Conservation (phyloP, 2,888 invertebrate species). For the Nemotelus pantherinus region DNA sequence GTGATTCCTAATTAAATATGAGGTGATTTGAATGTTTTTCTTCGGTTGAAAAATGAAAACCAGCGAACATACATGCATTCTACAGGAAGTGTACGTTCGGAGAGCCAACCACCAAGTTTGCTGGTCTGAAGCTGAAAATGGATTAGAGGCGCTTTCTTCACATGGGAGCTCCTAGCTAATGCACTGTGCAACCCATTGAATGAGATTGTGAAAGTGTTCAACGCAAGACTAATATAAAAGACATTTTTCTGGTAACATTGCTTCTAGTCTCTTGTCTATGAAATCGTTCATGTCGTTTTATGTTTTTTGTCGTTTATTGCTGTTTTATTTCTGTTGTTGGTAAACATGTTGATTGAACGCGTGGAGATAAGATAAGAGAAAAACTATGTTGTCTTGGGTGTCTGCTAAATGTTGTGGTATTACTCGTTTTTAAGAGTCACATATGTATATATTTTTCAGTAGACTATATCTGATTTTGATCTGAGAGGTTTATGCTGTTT, state of each 20-base stretch:
- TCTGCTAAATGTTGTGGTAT: slow-evolving; percentile 25
- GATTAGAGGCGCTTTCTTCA: slow-evolving; percentile 3
- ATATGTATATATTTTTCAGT: background rate
- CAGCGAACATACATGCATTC: background rate
- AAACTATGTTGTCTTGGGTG: slow-evolving; percentile 11
- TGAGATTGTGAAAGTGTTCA: too few relatives aligned
- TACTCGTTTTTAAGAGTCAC: background rate
- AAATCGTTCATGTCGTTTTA: background rate
- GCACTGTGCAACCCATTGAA: too few relatives aligned
- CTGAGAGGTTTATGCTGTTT: background rate
- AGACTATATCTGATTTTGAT: background rate
- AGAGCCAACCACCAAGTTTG: background rate
- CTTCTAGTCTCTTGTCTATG: background rate
- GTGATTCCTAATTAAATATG: slow-evolving; percentile 14
- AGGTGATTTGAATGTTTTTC: background rate
- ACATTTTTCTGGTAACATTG: slow-evolving; percentile 7
- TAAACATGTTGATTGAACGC: slow-evolving; percentile 13
- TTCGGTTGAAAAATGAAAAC: background rate
- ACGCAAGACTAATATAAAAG: background rate
- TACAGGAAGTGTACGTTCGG: background rate
- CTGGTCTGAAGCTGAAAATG: background rate
- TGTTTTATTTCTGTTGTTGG: background rate
- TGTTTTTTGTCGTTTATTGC: background rate
- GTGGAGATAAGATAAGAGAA: slow-evolving; percentile 27
- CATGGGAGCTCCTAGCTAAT: background rate